Evolutionary conservation across 2,888 invertebrate species (phyloP).

Genomic region (Apotomis turbidana): DNA sequence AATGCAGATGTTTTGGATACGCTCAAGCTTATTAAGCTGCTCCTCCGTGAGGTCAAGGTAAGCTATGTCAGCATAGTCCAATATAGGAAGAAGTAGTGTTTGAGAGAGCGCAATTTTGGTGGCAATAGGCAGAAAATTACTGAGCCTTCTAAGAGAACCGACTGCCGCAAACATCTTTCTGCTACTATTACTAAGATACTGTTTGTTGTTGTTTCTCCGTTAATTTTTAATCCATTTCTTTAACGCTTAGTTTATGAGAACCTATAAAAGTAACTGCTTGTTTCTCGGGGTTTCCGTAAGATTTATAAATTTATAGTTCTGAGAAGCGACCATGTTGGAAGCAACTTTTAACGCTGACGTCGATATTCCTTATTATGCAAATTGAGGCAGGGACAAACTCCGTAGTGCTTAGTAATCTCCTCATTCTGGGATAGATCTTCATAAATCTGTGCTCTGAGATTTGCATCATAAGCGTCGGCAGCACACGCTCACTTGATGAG

Average conservation of each 20-base stretch:
- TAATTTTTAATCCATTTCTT: neutral
- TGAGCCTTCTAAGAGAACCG: too few relatives aligned
- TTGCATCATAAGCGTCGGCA: constrained; percentile 29
- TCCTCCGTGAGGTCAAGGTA: too few relatives aligned
- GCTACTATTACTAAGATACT: too few relatives aligned
- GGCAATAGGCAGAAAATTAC: too few relatives aligned
- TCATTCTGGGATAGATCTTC: constrained; percentile 15
- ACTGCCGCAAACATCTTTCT: too few relatives aligned
- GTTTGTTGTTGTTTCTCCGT: neutral
- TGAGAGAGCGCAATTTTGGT: too few relatives aligned
- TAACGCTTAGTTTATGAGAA: neutral
- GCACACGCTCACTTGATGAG: constrained; percentile 22
- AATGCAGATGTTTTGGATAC: too few relatives aligned
- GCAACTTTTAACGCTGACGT: constrained; percentile 13
- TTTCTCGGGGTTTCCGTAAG: neutral
- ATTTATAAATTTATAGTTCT: neutral
- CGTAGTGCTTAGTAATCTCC: constrained; percentile 21
- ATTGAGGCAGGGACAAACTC: constrained; percentile 26
- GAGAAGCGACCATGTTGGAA: neutral
- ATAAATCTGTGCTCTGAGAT: constrained; percentile 33
- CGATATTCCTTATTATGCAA: constrained; percentile 30
- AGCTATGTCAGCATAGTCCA: too few relatives aligned
- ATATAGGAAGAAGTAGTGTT: too few relatives aligned
- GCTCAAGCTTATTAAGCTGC: too few relatives aligned
- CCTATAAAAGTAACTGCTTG: neutral